Evolutionary conservation across 92 coral and sea anemone genomes (phyloP).

Genomic region (Paramuricea clavata): DNA sequence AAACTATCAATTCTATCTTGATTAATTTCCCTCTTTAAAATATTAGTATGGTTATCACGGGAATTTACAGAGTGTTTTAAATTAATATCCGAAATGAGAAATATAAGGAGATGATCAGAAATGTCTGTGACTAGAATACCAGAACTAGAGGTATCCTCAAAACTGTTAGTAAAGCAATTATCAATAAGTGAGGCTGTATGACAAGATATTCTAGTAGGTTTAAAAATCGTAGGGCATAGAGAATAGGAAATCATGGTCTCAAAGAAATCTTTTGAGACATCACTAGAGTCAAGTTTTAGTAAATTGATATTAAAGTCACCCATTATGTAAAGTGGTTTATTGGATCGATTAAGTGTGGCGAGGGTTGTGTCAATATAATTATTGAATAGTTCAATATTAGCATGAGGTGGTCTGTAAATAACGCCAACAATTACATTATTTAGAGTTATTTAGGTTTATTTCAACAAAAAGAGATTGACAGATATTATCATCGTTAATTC

Average conservation of each 20-base stretch:
- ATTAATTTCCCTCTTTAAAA: not conserved
- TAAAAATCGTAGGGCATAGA: conserved; percentile 26
- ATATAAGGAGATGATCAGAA: conserved; percentile 41
- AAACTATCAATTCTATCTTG: not conserved
- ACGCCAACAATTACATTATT: not conserved
- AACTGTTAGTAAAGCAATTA: not conserved
- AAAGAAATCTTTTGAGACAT: conserved; percentile 20
- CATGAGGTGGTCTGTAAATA: conserved; percentile 26
- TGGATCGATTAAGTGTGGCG: too few relatives aligned
- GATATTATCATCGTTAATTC: conserved; percentile 28
- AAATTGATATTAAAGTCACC: too few relatives aligned
- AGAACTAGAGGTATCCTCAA: not conserved
- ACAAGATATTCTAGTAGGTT: conserved; percentile 39
- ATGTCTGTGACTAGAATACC: conserved; percentile 33
- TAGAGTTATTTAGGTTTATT: not conserved
- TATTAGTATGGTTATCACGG: not conserved
- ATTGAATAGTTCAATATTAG: conserved; percentile 11
- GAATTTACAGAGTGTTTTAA: not conserved
- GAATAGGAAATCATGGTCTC: conserved; percentile 34
- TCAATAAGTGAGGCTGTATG: conserved; percentile 4
- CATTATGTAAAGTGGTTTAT: too few relatives aligned
- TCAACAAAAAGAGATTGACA: conserved; percentile 12
- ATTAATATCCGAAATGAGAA: not conserved
- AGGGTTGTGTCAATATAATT: conserved; percentile 18
- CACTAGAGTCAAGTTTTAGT: conserved; percentile 22